phyloP scores from a whole-genome alignment of 2,113 vertebrate genomes.

The Channa argus region DNA sequence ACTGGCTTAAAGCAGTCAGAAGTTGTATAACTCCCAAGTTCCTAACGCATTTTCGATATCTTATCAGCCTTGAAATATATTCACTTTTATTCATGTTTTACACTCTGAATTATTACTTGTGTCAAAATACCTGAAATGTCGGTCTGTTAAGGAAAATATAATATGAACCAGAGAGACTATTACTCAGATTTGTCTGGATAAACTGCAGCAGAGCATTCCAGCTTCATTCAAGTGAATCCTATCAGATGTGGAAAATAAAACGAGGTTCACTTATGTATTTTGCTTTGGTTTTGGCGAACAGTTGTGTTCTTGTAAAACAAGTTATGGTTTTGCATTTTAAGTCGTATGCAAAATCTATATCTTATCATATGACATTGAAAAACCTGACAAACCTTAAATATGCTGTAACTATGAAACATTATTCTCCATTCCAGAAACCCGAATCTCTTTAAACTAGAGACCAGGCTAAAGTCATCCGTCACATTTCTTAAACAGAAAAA shows the following conservation, averaged over 20 bases:
- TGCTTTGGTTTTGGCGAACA: no score
- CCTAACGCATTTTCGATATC: no score
- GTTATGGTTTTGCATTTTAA: not conserved
- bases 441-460: not conserved
- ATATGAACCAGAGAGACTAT: not conserved
- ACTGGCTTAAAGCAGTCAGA: no score
- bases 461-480: not conserved
- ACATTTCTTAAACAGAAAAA: not conserved
- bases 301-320: not conserved
- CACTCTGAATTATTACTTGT: no score
- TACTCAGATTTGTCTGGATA: not conserved
- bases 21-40: no score
- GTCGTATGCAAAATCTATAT: not conserved
- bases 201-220: not conserved
- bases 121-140: not conserved
- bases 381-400: no score
- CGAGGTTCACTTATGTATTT: no score
- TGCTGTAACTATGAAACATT: not conserved
- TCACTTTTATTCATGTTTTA: no score
- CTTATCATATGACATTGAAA: not conserved
- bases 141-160: not conserved
- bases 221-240: not conserved
- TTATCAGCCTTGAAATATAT: no score
- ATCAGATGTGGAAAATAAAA: constrained; percentile 7
- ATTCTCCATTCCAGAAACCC: not conserved